Base-by-base conservation (phyloP, 2,888 invertebrate genomes). In the Pristionchus japonicus region DNA sequence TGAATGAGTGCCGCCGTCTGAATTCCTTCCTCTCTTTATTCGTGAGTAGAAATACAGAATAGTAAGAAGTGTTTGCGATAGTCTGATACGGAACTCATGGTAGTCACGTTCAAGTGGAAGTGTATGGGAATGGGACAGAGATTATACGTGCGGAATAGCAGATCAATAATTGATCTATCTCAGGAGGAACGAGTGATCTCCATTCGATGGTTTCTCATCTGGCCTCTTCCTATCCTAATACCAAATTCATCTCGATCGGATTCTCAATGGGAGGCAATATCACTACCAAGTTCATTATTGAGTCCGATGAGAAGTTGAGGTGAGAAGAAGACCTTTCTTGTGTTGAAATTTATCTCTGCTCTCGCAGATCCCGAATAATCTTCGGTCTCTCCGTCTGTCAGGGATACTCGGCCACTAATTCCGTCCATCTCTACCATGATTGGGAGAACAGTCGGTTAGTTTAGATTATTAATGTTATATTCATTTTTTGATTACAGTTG, bases 251-350 rank as follows among this genome's bases (percentile, higher is more conserved):
- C 90, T 96, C 97, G 92, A 96, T 98, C 89, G 98, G 98, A 86
- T 98, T 98, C 95, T 97, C 97, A 95, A 96, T 98, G 95, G 98
- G 98, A 77, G 98, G 97, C 40, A 98, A 98, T 95, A 95, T 98
- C 90, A 96, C 98, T 74, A 96, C 97, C n/a, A 97, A 97, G 95
- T 98, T 97, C 95, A 96, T 98, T 95, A 97, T 98, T 61, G 97
- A 98, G 95, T 95, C 95, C 61, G 96, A 96, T 31, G 92, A 94
- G 88, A 87, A 91, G 27, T 31, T 77, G 49, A 80, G 88, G 82
- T 82, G 37, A 43, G 87, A 43, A n/a, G 1, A 57, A 43, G 20
- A 20, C 52, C 1, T 23, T n/a, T 52, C 27, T 13, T 13, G 17
- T 0, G 3, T 43, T 4, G 7, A 23, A 57, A 57, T 57, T 3